Conservation (phyloP, 2,888 invertebrate species). For the Eurytoma adleriae region DNA sequence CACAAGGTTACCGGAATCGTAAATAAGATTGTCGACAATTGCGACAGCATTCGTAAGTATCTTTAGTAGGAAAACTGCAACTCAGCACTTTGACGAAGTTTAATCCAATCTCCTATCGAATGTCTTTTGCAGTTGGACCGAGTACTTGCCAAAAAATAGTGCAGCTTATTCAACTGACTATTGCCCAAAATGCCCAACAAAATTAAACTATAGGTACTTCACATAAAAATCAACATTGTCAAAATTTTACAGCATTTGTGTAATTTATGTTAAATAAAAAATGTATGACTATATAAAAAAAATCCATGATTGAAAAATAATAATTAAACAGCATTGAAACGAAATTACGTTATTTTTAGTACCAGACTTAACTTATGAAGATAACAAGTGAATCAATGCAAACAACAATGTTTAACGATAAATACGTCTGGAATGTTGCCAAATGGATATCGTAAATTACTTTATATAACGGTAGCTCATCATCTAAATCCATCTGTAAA, state of each 20-base stretch:
- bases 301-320: not conserved
- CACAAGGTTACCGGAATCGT: not conserved
- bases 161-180: not conserved
- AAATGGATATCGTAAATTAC: no score
- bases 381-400: not conserved
- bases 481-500: no score
- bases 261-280: not conserved
- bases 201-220: no score
- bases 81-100: not conserved
- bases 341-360: not conserved
- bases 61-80: not conserved
- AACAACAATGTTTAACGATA: not conserved
- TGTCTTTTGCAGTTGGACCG: constrained; percentile 2
- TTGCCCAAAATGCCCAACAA: no score
- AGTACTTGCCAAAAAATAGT: not conserved
- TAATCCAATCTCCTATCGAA: not conserved
- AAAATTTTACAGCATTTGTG: not conserved
- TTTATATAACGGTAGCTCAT: no score
- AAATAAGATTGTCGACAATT: not conserved
- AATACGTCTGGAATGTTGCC: no score
- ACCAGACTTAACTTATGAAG: not conserved
- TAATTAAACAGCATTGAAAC: not conserved
- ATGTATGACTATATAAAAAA: not conserved
- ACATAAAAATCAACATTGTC: not conserved
- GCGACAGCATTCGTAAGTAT: constrained; percentile 1